Percentiles rank a stretch among this genome's conserved stretches.
Evolutionary conservation across 2,797 vertebrate genomes (phyloP).

Genomic region (Mormyrops boulengeri): DNA sequence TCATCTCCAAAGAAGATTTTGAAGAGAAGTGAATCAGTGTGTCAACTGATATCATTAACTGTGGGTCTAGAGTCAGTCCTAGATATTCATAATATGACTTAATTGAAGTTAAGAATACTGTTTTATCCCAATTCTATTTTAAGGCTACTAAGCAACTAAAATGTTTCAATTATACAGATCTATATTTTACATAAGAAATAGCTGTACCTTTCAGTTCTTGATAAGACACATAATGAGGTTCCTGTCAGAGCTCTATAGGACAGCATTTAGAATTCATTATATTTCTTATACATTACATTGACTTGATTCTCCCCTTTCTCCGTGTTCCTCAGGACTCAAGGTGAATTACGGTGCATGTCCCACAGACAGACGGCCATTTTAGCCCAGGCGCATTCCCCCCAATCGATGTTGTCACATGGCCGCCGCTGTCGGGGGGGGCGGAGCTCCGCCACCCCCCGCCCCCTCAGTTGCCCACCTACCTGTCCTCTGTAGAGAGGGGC

Average conservation of each 20-base stretch:
- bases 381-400: conserved; percentile 34
- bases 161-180: background rate
- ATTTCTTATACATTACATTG: background rate
- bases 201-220: background rate
- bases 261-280: background rate
- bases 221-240: background rate
- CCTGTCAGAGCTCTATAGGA: background rate
- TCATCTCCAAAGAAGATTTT: background rate
- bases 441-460: conserved; percentile 32
- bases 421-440: conserved; percentile 42
- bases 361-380: background rate
- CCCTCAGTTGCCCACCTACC: conserved; percentile 46
- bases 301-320: background rate
- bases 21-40: background rate
- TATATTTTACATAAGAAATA: background rate
- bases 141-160: background rate
- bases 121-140: background rate
- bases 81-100: background rate
- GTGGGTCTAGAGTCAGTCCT: background rate
- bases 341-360: background rate
- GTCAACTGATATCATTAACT: background rate
- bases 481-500: conserved; percentile 60
- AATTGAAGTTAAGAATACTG: background rate
- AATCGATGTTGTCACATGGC: conserved; percentile 71
- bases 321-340: background rate